phyloP scores from a whole-genome alignment of 2,113 vertebrate species.

The Lates calcarifer region DNA sequence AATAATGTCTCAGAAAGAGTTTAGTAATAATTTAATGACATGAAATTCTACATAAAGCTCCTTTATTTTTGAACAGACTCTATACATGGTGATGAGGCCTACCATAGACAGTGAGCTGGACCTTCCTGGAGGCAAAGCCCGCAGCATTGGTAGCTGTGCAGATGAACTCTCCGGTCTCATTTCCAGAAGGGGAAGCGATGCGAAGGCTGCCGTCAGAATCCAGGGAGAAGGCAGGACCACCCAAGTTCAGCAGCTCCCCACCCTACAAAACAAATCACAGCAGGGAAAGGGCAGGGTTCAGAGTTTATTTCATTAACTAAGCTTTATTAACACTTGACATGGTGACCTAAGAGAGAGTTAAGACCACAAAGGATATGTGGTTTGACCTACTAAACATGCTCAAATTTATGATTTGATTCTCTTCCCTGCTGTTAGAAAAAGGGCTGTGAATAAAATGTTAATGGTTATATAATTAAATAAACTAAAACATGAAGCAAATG shows the following conservation, averaged over 20 bases:
- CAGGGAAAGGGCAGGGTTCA: constrained; percentile 43
- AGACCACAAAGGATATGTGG: constrained; percentile 12
- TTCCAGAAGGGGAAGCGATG: constrained; percentile 88
- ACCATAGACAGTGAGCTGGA: constrained; percentile 98
- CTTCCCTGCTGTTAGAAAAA: not conserved
- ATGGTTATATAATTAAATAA: not conserved
- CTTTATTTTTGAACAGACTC: not conserved
- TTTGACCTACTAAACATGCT: constrained; percentile 23
- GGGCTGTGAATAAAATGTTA: not conserved
- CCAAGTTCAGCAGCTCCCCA: constrained; percentile 86
- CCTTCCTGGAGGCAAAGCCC: constrained; percentile 90
- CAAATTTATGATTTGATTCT: constrained; percentile 23
- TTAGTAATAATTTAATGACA: not conserved
- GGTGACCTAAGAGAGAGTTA: constrained; percentile 1
- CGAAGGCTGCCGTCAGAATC: constrained; percentile 89
- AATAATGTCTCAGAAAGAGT: not conserved
- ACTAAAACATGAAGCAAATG: constrained; percentile 29
- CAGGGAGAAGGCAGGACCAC: constrained; percentile 83
- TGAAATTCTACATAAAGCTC: not conserved
- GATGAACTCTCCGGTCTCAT: constrained; percentile 92
- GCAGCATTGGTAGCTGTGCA: constrained; percentile 94
- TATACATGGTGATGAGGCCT: constrained; percentile 33
- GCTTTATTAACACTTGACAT: constrained; percentile 36
- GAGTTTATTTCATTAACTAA: constrained; percentile 43
- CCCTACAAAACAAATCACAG: constrained; percentile 83